Percentiles rank a stretch among this genome's conserved stretches.
phyloP scores from a whole-genome alignment of 2,888 invertebrate species.

The Drosophila basisetae region DNA sequence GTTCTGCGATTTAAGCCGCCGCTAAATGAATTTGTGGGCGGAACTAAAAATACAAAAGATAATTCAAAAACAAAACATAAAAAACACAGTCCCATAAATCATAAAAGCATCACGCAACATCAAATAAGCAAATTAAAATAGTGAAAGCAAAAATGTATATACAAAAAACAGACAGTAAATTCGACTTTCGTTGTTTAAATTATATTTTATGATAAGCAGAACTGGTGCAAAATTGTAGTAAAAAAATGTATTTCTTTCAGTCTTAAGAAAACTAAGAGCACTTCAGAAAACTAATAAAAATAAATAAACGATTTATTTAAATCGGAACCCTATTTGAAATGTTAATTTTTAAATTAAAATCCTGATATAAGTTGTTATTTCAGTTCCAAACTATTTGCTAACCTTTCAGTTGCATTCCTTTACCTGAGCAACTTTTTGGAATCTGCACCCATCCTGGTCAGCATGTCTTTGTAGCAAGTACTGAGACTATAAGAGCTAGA shows the following conservation, averaged over 20 bases:
- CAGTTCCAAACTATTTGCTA: neutral
- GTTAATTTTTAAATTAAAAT: neutral
- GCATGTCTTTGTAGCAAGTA: too few relatives aligned
- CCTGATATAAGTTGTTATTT: neutral
- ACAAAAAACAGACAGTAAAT: neutral
- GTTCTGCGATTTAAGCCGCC: constrained; percentile 75
- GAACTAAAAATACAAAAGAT: constrained; percentile 72
- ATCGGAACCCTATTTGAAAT: neutral
- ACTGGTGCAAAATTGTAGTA: neutral
- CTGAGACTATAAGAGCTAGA: too few relatives aligned
- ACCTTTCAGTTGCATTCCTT: neutral
- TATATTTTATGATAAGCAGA: neutral
- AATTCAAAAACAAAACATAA: constrained; percentile 23
- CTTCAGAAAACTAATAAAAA: neutral
- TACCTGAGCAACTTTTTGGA: neutral
- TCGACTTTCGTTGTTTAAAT: neutral
- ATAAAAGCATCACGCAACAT: constrained; percentile 14
- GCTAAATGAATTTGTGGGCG: constrained; percentile 76
- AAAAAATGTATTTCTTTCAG: neutral
- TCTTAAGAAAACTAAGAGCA: neutral
- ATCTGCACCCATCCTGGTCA: neutral
- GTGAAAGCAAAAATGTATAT: constrained; percentile 4
- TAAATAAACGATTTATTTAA: neutral
- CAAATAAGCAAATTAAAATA: constrained; percentile 6
- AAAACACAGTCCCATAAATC: constrained; percentile 6